These are phyloP conservation scores for Gila orcuttii DNA, from an alignment of 2,113 vertebrate species.

Conservation along the genomic window DNA sequence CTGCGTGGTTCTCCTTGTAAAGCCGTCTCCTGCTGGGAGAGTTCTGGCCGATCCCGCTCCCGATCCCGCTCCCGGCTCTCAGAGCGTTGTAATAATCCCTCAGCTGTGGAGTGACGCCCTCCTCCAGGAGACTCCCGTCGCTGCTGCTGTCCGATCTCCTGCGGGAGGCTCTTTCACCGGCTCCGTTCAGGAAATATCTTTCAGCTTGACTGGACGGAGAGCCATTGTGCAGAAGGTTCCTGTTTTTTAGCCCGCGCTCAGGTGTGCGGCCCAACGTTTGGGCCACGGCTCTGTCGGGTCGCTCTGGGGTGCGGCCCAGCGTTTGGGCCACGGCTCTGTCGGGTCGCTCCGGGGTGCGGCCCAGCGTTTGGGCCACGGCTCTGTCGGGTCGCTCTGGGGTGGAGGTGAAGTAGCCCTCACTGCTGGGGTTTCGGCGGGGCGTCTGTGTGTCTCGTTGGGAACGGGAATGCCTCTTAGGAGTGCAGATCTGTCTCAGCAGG, in stretches of 20 bases:
- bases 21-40: slow-evolving; percentile 86
- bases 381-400: slow-evolving; percentile 71
- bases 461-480: slow-evolving; percentile 69
- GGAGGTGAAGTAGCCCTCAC: slow-evolving; percentile 50
- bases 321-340: no score
- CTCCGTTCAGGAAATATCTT: slow-evolving; percentile 63
- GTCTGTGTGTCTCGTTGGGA: slow-evolving; percentile 66
- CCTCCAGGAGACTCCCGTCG: slow-evolving; percentile 75
- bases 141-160: slow-evolving; percentile 78
- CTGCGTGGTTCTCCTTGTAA: slow-evolving; percentile 94
- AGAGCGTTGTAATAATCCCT: slow-evolving; percentile 81
- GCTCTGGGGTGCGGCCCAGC: no score
- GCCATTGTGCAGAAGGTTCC: slow-evolving; percentile 70
- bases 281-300: no score
- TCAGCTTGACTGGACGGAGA: slow-evolving; percentile 62
- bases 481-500: slow-evolving; percentile 63
- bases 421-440: slow-evolving; percentile 59
- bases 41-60: slow-evolving; percentile 73
- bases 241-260: slow-evolving; percentile 71
- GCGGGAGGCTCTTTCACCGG: slow-evolving; percentile 69
- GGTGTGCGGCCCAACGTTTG: slow-evolving; percentile 24
- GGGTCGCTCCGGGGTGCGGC: slow-evolving; percentile 61
- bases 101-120: slow-evolving; percentile 72
- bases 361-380: slow-evolving; percentile 61
- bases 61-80: slow-evolving; percentile 77